Evolutionary conservation across 2,888 invertebrate genomes (phyloP), one percentile per base, ranked within the genome.

Genomic region (Rhagium mordax): DNA sequence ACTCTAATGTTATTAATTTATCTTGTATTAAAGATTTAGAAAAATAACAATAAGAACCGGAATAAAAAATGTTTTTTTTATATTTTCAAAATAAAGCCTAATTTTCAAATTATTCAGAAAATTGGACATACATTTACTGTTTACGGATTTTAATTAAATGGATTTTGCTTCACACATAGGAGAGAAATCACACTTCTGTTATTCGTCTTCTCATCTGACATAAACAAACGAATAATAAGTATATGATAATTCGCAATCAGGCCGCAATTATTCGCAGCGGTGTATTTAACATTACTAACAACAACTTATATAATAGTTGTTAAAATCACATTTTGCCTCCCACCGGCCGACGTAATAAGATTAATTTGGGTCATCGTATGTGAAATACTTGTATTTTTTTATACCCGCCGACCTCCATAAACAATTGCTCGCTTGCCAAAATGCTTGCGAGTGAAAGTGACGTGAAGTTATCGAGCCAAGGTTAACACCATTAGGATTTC

Each of bases 401-500:
- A 21, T 53, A 24, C 7, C 16, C 3, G n/a, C n/a, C 74, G 82
- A 80, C 82, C 82, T 82, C 81, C 79, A 80, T 77, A 74, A 78
- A 80, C 75, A 81, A 75, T 75, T 72, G 81, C 79, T 74, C 70
- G 75, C 78, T 79, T 80, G 82, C 82, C 82, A 77, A 82, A 82
- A 82, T 72, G 74, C 72, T 70, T 81, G 78, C 70, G 74, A 81
- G 82, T 81, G 82, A 82, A 82, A 82, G 82, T 81, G 79, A 80
- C 76, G 71, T 48, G 60, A 71, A 75, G 64, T 71, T 68, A 67
- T 70, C 70, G 69, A 69, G 62, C 73, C 81, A 82, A 82, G 82
- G 82, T 80, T 81, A 78, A 74, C 80, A 77, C 79, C 77, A 78
- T 80, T 81, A 81, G 77, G 79, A 78, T 82, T 81, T 82, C 82